Conservation (phyloP, 2,797 vertebrate species). For the Acridotheres tristis region DNA sequence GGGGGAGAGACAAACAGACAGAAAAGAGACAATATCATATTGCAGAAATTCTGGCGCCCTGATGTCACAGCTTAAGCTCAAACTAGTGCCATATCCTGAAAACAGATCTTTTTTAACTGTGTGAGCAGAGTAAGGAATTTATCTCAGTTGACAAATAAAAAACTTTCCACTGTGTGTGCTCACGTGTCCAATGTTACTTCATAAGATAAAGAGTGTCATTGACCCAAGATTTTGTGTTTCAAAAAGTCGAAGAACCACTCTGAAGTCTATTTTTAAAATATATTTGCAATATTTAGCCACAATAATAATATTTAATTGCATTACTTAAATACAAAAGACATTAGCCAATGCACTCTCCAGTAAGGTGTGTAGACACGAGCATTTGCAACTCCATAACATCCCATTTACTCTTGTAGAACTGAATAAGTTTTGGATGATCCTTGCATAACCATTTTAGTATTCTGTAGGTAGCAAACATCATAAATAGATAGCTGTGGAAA, state of each 20-base stretch:
- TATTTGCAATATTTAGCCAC: slow-evolving; percentile 27
- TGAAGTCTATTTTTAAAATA: slow-evolving; percentile 42
- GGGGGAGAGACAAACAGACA: neutral
- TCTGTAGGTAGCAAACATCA: neutral
- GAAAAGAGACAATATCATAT: slow-evolving; percentile 2
- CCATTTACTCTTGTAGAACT: neutral
- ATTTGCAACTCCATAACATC: neutral
- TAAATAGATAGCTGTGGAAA: neutral
- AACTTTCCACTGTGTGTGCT: neutral
- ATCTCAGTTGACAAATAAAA: neutral
- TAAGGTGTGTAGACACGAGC: neutral
- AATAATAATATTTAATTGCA: slow-evolving; percentile 26
- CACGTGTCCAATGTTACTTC: neutral
- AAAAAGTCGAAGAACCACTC: slow-evolving; percentile 22
- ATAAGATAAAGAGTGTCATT: neutral
- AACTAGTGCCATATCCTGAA: neutral
- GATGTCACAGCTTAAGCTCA: slow-evolving; percentile 20
- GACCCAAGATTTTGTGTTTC: slow-evolving; percentile 28
- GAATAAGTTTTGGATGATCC: neutral
- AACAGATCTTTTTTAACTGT: slow-evolving; percentile 10
- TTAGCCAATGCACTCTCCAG: neutral
- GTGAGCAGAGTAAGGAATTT: slow-evolving; percentile 20
- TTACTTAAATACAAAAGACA: neutral
- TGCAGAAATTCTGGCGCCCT: slow-evolving; percentile 33
- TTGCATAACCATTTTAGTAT: neutral